phyloP scores from a whole-genome alignment of 2,888 invertebrate genomes.

The Frankliniella intonsa region DNA sequence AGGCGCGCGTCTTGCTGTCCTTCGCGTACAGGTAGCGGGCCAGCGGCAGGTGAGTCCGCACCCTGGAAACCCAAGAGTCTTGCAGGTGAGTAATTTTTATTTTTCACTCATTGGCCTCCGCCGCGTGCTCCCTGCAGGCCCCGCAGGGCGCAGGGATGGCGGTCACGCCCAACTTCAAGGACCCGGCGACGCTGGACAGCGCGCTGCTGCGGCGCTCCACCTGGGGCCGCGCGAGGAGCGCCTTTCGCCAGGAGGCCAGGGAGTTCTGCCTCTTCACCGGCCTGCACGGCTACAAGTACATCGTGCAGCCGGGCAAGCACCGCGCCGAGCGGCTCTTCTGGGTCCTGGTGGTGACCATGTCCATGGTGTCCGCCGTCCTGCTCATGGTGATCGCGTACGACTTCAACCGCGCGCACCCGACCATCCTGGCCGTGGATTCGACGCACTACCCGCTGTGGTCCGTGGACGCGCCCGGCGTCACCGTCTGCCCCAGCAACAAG shows the following conservation, averaged over 20 bases:
- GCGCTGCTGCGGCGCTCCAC: neutral
- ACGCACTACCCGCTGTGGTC: conserved; percentile 30
- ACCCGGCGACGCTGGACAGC: neutral
- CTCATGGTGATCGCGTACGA: conserved; percentile 30
- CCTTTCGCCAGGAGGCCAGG: conserved; percentile 38
- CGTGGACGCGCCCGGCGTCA: conserved; percentile 33
- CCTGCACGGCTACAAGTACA: conserved; percentile 66
- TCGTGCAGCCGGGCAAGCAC: conserved; percentile 53
- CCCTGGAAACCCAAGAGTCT: too few relatives aligned
- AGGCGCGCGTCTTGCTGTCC: too few relatives aligned
- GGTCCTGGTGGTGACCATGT: conserved; percentile 23
- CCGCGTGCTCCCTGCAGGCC: too few relatives aligned
- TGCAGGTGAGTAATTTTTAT: too few relatives aligned
- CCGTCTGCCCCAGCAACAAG: conserved; percentile 33
- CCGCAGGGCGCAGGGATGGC: neutral
- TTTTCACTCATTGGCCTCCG: too few relatives aligned
- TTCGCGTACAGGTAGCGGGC: too few relatives aligned
- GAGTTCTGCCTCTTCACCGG: conserved; percentile 65
- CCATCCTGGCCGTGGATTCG: conserved; percentile 31
- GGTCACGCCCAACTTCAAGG: neutral
- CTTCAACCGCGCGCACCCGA: conserved; percentile 30
- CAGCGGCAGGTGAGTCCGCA: too few relatives aligned
- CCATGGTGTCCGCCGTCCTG: conserved; percentile 28
- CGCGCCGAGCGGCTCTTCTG: conserved; percentile 30
- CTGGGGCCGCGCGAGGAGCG: neutral